Evolutionary conservation across 2,888 invertebrate genomes (phyloP), one percentile per base, ranked within the genome.

Genomic region (Camponotus fellah): DNA sequence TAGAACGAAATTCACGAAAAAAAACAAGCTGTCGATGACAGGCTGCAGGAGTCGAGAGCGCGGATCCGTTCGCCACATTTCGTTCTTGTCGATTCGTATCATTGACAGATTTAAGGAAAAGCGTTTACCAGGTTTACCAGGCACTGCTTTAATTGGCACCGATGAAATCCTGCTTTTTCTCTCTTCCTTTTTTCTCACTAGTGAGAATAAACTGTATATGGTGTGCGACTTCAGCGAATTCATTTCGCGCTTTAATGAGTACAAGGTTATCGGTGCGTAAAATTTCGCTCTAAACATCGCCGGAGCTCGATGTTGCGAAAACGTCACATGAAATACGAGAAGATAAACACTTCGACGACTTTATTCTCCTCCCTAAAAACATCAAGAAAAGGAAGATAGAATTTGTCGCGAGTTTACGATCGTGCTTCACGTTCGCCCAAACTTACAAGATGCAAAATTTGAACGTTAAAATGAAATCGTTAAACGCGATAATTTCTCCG

Each of bases 71-170:
- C 68, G 34, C 58, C 40, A 68, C 46, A 46, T 77, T 66, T 77
- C 75, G 86, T 58, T 65, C 88, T 75, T 90, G 88, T 90, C 84
- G 90, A 90, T 90, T 69, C 75, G 84, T 90, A 90, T 90, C 90
- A 85, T 83, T 87, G 91, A 89, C 91, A 90, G 90, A 90, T 91
- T 90, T 90, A 90, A 80, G 87, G 83, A 89, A 90, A 82, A 88
- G 84, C 64, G 82, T 76, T 84, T 66, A 69, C 69, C 85, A 14
- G 72, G 80, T 76, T 84, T 71, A 69, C 69, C 85, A 14, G 72
- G 80, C 80, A 71, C 83, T 26, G 80, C 56, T 87, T 90, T 90
- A 90, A 90, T 90, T 90, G 90, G 90, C 88, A 77, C 64, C 83
- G 64, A 83, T 21, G 71, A 88, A 84, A 82, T 82, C 12, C 58